Percentiles rank a stretch among this genome's conserved stretches.
Conservation (phyloP, 2,113 vertebrate species). For the Pterocles burchelli region DNA sequence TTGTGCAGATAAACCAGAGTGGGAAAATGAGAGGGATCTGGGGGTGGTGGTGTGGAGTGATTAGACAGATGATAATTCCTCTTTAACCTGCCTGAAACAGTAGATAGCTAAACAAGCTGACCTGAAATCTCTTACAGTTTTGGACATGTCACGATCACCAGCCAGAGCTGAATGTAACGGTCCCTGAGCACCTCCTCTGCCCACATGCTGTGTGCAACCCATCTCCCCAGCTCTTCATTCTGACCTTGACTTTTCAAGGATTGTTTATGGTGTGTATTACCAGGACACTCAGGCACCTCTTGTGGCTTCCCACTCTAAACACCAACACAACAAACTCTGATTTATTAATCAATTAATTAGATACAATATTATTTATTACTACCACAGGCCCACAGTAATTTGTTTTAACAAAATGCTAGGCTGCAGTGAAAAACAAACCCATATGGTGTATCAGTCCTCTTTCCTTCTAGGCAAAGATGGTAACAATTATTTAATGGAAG, state of each 20-base stretch:
- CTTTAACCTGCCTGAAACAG: not conserved
- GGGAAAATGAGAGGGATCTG: not conserved
- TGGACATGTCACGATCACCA: rapidly evolving
- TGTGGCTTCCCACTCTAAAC: not conserved
- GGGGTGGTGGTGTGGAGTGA: rapidly evolving
- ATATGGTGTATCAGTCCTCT: not conserved
- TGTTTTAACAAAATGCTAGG: not conserved
- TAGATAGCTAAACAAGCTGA: not conserved
- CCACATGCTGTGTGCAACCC: rapidly evolving
- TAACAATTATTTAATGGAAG: not conserved
- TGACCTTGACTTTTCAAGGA: not conserved
- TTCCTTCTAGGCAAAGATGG: not conserved
- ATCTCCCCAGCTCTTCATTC: rapidly evolving
- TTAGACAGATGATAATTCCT: not conserved
- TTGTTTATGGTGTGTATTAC: not conserved
- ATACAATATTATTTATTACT: not conserved
- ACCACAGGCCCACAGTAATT: not conserved
- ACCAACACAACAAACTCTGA: not conserved
- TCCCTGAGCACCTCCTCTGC: not conserved
- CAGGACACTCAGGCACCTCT: not conserved
- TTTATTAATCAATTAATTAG: constrained; percentile 58
- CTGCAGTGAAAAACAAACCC: not conserved
- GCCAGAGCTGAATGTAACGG: not conserved
- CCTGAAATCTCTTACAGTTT: not conserved
- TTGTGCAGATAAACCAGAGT: not conserved